Conservation (phyloP, 2,888 invertebrate genomes). For the Drosophila imparisetae region DNA sequence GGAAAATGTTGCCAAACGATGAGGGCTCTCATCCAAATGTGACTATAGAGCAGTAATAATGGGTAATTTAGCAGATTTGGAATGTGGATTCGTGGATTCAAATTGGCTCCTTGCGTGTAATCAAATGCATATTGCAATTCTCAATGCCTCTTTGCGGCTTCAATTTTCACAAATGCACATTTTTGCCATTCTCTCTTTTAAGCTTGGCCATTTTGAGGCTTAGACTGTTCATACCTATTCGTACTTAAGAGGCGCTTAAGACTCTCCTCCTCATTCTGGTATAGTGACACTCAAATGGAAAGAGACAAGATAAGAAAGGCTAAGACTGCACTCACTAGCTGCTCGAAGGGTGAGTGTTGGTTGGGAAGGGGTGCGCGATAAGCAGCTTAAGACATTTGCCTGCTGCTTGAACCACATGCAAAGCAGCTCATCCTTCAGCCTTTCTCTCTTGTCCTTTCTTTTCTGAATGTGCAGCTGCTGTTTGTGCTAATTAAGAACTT, state of each 20-base stretch:
- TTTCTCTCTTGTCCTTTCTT: background rate
- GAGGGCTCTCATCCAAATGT: background rate
- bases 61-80: background rate
- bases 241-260: slow-evolving; percentile 28
- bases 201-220: slow-evolving; percentile 16
- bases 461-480: slow-evolving; percentile 18
- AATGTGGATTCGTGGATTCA: background rate
- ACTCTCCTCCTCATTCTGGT: slow-evolving; percentile 14
- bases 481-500: slow-evolving; percentile 59
- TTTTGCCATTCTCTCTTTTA: background rate
- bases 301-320: slow-evolving; percentile 39
- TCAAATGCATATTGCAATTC: background rate
- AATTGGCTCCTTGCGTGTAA: background rate
- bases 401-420: slow-evolving; percentile 44
- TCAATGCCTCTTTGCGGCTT: background rate
- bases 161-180: background rate
- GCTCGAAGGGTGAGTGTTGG: background rate
- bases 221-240: slow-evolving; percentile 11
- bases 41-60: background rate
- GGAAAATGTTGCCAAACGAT: slow-evolving; percentile 6
- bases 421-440: slow-evolving; percentile 36
- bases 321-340: slow-evolving; percentile 44
- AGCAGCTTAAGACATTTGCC: slow-evolving; percentile 46
- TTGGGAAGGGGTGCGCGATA: background rate
- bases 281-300: slow-evolving; percentile 29